These are phyloP conservation scores for Epizoanthus ramosus DNA, from an alignment of 92 coral and sea anemone species.

Conservation along the genomic window DNA sequence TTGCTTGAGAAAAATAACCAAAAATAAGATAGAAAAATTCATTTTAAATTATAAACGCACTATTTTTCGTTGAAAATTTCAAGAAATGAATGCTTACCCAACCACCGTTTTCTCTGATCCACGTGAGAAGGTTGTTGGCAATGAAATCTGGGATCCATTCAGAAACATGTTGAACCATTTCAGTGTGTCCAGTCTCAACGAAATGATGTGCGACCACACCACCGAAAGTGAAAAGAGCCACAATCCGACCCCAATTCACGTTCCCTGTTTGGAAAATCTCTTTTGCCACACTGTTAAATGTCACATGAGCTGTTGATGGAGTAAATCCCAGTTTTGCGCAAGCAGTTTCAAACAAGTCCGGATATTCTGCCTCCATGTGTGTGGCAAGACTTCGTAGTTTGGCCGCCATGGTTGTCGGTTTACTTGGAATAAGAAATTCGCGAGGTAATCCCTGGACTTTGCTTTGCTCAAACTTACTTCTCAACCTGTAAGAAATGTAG, in stretches of 20 bases:
- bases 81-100: slow-evolving; percentile 75
- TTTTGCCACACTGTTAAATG: slow-evolving; percentile 89
- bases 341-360: slow-evolving; percentile 94
- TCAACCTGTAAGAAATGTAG: slow-evolving; percentile 90
- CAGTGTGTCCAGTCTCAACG: slow-evolving; percentile 91
- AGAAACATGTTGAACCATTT: slow-evolving; percentile 86
- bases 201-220: slow-evolving; percentile 98
- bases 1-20: slow-evolving; percentile 42
- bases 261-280: slow-evolving; percentile 91
- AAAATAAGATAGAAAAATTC: slow-evolving; percentile 55
- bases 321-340: slow-evolving; percentile 89
- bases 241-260: slow-evolving; percentile 97
- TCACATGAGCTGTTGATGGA: slow-evolving; percentile 77
- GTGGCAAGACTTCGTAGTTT: slow-evolving; percentile 88
- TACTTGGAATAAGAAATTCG: slow-evolving; percentile 82
- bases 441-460: slow-evolving; percentile 88
- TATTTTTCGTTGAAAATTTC: not conserved
- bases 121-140: slow-evolving; percentile 78
- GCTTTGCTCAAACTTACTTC: slow-evolving; percentile 92
- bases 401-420: slow-evolving; percentile 75
- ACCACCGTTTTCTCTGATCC: slow-evolving; percentile 96
- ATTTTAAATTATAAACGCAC: slow-evolving; percentile 21
- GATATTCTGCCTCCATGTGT: slow-evolving; percentile 96
- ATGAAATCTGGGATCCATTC: slow-evolving; percentile 85
- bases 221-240: slow-evolving; percentile 92